A percentile compares a stretch with the other conserved stretches of the same genome.
These are phyloP conservation scores for Antigone vipio DNA, from an alignment of 2,113 vertebrate species.

Conservation along the genomic window DNA sequence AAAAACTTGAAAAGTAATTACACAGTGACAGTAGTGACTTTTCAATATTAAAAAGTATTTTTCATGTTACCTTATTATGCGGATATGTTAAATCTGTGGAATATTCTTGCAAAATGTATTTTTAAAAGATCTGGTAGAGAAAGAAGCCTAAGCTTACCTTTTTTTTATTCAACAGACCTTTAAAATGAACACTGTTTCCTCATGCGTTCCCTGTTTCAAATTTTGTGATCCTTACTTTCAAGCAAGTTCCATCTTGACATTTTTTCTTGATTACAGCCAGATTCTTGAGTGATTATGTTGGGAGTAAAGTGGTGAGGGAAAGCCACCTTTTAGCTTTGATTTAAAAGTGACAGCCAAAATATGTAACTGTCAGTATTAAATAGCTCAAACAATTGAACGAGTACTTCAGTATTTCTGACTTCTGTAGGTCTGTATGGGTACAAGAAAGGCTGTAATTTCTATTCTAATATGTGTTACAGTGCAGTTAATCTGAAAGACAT, in stretches of 20 bases:
- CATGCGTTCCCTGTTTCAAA: not conserved
- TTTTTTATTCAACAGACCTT: not conserved
- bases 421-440: fast-evolving
- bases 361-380: not conserved
- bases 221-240: not conserved
- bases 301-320: not conserved
- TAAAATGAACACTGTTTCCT: not conserved
- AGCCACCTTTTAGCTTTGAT: not conserved
- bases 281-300: not conserved
- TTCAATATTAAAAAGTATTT: slow-evolving; percentile 39
- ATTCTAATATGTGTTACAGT: not conserved
- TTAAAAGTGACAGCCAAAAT: slow-evolving; percentile 19
- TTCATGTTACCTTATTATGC: not conserved
- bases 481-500: not conserved
- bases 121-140: not conserved
- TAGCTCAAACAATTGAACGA: not conserved
- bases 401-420: not conserved
- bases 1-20: slow-evolving; percentile 30
- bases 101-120: not conserved
- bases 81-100: not conserved
- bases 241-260: not conserved
- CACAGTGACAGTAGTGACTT: not conserved
- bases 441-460: not conserved
- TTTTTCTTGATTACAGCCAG: not conserved
- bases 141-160: not conserved